These are phyloP conservation scores for Chlorops oryzae DNA, from an alignment of 1,140 invertebrate genomes.

Conservation along the genomic window DNA sequence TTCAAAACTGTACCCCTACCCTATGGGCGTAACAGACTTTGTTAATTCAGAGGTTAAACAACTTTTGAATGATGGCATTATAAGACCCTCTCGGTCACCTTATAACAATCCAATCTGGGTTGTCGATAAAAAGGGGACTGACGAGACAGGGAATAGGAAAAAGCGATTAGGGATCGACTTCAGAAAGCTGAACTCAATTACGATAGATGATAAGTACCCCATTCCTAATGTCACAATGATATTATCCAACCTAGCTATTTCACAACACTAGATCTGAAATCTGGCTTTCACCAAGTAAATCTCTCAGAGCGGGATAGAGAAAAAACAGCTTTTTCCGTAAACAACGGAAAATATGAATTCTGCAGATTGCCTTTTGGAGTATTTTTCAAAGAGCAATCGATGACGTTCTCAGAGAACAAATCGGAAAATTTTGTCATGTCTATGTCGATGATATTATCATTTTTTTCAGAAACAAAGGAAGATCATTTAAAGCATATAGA, in stretches of 20 bases:
- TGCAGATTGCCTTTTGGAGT: conserved; percentile 16
- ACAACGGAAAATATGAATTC: no score
- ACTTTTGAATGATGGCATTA: conserved; percentile 19
- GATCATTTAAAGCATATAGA: conserved; percentile 18
- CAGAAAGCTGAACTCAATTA: conserved; percentile 37
- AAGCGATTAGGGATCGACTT: conserved; percentile 41
- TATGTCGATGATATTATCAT: conserved; percentile 12
- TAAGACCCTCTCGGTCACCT: conserved; percentile 18
- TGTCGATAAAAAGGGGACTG: conserved; percentile 22
- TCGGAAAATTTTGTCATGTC: conserved; percentile 7
- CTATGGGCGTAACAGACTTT: conserved; percentile 17
- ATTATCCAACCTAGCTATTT: conserved; percentile 17
- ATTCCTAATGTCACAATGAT: conserved; percentile 48
- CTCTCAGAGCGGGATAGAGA: conserved; percentile 33
- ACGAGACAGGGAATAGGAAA: conserved; percentile 22
- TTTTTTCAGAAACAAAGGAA: conserved; percentile 9
- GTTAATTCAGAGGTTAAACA: conserved; percentile 19
- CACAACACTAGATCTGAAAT: conserved; percentile 19
- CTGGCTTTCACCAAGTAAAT: no score
- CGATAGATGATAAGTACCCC: conserved; percentile 46
- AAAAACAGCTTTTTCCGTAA: conserved; percentile 50
- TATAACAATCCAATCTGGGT: conserved; percentile 26
- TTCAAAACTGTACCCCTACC: conserved; percentile 20
- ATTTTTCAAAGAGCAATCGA: no score
- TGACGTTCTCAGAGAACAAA: conserved; percentile 5